Conservation (phyloP, 2,797 vertebrate species). For the Acanthurus tractus region DNA sequence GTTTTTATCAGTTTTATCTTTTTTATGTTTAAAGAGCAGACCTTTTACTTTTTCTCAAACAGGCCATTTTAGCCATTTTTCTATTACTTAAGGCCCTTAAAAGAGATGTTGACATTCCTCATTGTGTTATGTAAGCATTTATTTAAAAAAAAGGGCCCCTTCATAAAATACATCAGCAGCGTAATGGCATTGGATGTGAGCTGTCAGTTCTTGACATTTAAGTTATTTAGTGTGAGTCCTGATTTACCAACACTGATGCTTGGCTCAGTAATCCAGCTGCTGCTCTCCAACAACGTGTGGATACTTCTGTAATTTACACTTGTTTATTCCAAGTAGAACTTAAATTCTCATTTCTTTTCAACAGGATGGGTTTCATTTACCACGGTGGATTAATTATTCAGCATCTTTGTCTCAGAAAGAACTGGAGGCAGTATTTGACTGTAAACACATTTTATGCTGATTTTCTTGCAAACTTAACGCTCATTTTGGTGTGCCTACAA, state of each 20-base stretch:
- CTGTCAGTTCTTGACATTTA: slow-evolving; percentile 26
- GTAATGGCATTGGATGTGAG: slow-evolving; percentile 15
- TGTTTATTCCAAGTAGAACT: slow-evolving; percentile 51
- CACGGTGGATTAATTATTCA: slow-evolving; percentile 72
- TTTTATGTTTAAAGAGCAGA: neutral
- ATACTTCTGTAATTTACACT: slow-evolving; percentile 43
- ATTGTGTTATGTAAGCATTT: slow-evolving; percentile 27
- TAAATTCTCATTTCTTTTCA: slow-evolving; percentile 41
- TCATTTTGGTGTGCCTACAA: slow-evolving; percentile 25
- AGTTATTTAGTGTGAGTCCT: slow-evolving; percentile 10
- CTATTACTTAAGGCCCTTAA: neutral
- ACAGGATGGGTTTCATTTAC: slow-evolving; percentile 64
- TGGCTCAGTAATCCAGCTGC: slow-evolving; percentile 39
- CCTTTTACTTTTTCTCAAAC: neutral
- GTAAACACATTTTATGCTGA: slow-evolving; percentile 49
- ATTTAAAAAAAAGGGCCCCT: slow-evolving; percentile 3
- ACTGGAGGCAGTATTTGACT: slow-evolving; percentile 54
- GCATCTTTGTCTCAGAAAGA: slow-evolving; percentile 53
- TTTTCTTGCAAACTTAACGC: slow-evolving; percentile 28
- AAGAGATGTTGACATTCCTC: slow-evolving; percentile 15
- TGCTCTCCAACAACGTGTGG: slow-evolving; percentile 28
- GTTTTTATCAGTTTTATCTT: neutral
- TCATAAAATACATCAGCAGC: neutral
- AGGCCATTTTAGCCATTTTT: neutral
- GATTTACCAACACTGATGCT: slow-evolving; percentile 16